A percentile compares a stretch with the other conserved stretches of the same genome.
Conservation (phyloP, 2,888 invertebrate species). For the Tachina lurida region DNA sequence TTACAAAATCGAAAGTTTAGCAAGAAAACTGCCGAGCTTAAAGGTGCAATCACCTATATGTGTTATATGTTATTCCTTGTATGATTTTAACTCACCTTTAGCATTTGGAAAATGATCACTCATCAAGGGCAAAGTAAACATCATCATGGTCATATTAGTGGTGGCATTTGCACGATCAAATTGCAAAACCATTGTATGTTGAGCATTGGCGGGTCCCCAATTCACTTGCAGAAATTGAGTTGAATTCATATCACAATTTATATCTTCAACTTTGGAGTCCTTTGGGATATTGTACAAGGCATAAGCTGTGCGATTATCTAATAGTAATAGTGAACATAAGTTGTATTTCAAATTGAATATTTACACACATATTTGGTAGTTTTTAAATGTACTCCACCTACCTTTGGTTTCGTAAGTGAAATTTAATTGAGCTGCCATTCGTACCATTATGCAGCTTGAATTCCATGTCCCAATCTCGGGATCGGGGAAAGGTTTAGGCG, state of each 20-base stretch:
- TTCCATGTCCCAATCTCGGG: slow-evolving; percentile 84
- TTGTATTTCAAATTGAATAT: background rate
- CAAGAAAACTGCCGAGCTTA: no score
- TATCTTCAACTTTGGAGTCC: slow-evolving; percentile 80
- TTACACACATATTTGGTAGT: background rate
- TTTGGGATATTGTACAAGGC: slow-evolving; percentile 83
- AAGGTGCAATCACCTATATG: no score
- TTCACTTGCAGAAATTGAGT: slow-evolving; percentile 83
- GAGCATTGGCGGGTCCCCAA: slow-evolving; percentile 75
- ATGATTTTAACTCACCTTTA: slow-evolving; percentile 74
- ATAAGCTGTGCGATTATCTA: slow-evolving; percentile 78
- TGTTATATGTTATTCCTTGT: no score
- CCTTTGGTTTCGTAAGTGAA: slow-evolving; percentile 83
- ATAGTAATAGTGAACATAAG: slow-evolving; percentile 9
- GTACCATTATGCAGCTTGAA: slow-evolving; percentile 86
- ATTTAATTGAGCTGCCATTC: slow-evolving; percentile 87
- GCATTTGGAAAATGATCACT: slow-evolving; percentile 81
- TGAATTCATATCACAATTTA: slow-evolving; percentile 82
- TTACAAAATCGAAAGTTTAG: no score
- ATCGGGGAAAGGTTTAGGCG: slow-evolving; percentile 80
- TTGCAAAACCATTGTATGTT: slow-evolving; percentile 80
- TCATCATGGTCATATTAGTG: slow-evolving; percentile 78
- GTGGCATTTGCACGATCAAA: slow-evolving; percentile 82
- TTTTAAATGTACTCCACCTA: slow-evolving; percentile 42
- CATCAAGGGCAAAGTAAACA: slow-evolving; percentile 77